Evolutionary conservation across 64 coral and sea anemone species (phyloP), one percentile per base, ranked within the genome.

Genomic region (Astreopora myriophthalma): DNA sequence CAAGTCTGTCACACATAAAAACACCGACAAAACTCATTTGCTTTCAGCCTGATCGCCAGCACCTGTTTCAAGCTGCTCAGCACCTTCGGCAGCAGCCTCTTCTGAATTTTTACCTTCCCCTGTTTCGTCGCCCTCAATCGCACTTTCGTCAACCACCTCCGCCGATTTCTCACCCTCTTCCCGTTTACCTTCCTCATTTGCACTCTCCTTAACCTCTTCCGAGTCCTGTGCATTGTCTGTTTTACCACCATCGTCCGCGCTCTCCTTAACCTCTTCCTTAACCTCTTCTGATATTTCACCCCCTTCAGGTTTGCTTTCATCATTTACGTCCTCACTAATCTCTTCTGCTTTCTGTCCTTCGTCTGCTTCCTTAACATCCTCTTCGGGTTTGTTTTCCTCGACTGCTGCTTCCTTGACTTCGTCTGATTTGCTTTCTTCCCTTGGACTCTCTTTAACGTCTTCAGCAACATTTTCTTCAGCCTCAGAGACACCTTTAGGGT

Each of bases 161-260:
- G 34, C 72, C n/a, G 40, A 75, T n/a, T 90, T 69, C 1, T 73
- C 28, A 3, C n/a, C 87, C 34, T 94, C 61, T 6, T 11, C 23
- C 0, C 20, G 61, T 26, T 64, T 64, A 9, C 61, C 24, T 64
- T 64, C 61, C 5, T 20, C 13, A 52, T 0, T 11, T 71, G 48
- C 33, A 58, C 49, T 29, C 26, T 37, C 76, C 38, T 73, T 69
- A n/a, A 90, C 88, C 26, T 52, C 93, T 40, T 90, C 93, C 66
- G 37, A 27, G 71, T 58, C 70, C 71, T 90, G 75, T 46, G 57
- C 35, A 8, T 44, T 73, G 37, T 82, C 14, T 29, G 66, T 16
- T 31, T 64, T 64, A 5, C 3, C 34, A 8, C 6, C 14, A 33
- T 71, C 68, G 14, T 34, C 26, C 16, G 0, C 68, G 12, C 68